Base-by-base conservation (phyloP, 2,113 vertebrate species). In the Sclerurus mexicanus region DNA sequence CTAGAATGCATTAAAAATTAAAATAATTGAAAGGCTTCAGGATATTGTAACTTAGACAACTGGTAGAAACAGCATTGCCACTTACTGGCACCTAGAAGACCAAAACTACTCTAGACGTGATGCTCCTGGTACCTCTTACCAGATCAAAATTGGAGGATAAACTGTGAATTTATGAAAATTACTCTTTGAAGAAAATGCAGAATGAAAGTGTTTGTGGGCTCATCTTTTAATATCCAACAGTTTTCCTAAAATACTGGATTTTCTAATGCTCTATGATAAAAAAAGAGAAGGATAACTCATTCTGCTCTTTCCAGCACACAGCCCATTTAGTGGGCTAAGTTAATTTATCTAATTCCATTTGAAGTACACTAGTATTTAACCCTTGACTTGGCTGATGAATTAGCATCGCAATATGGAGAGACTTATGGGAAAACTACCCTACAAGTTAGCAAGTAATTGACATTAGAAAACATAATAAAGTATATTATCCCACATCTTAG, bases 11-110 rank as follows among this genome's bases (percentile, higher is more conserved):
- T 93, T 90, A 93, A 76, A 95, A 95, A 78, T 95, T 90, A 91
- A 95, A 97, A 93, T 63, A 92, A 88, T 74, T 40, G 59, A 95
- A 86, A 80, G 84, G 59, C 95, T 97, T 90, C 66, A 82, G 50
- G 66, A 94, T 63, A 93, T 49, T 95, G 89, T 93, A 91, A 58
- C 50, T 69, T 28, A 82, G 33, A 81, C 9, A 90, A 25, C 80
- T 96, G 46, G 52, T 90, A 49, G 35, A 91, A 91, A 90, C 31
- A 85, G 6, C 85, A 69, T 42, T 77, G 31, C 39, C 46, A 69
- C 75, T 89, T 89, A 84, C 42, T 40, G 28, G 39, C 31, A 63
- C 66, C 91, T 78, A 52, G 21, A 89, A 52, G 28, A 84, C 68
- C 46, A 12, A 74, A 90, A 82, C 35, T 92, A 10, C 59, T 77